Evolutionary conservation across 2,888 invertebrate species (phyloP), one percentile per base, ranked within the genome.

Genomic region (Oxytorus armatus): DNA sequence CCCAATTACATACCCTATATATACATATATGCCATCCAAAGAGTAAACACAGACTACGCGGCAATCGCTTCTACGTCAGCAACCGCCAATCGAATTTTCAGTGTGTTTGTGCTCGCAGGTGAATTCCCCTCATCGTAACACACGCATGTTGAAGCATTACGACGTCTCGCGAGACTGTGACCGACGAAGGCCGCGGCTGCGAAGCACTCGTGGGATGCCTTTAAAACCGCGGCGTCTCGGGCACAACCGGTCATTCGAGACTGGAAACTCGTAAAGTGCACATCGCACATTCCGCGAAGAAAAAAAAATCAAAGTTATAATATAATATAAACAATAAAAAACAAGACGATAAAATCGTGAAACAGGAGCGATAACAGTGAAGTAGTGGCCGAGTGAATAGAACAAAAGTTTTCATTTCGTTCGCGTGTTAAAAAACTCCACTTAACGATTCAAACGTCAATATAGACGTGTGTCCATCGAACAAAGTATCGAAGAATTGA

Each of bases 201-300:
- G 68, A 59, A 49, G n/a, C 65, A 33, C 33, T n/a, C n/a, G n/a
- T n/a, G n/a, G 49, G 16, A 33, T 29, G 63, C 69, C 77, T 80
- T 77, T 77, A 80, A 68, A 80, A 77, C 39, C 53, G 33, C 63
- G 47, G 8, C 36, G 55, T 33, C 3, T 74, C 44, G 33, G 49
- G 29, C 49, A 3, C 11, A 36, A 29, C 63, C 39, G 57, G 57
- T 74, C 82, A 82, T 81, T 81, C 81, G 82, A 82, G 77, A 78
- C 53, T 18, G 14, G 14, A 47, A 25, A 11, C 68, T 78, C 75
- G 72, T 33, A 36, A 42, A 33, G 82, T 70, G 18, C 69, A 5
- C 74, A 69, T 42, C 59, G 70, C 63, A 36, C n/a, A n/a, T n/a
- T 29, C 0, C 36, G 2, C 21, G 10, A 42, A 63, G 1, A 1